A percentile compares a stretch with the other conserved stretches of the same genome.
phyloP scores from a whole-genome alignment of 1,140 invertebrate genomes.

The Pogonognathellus flavescens region DNA sequence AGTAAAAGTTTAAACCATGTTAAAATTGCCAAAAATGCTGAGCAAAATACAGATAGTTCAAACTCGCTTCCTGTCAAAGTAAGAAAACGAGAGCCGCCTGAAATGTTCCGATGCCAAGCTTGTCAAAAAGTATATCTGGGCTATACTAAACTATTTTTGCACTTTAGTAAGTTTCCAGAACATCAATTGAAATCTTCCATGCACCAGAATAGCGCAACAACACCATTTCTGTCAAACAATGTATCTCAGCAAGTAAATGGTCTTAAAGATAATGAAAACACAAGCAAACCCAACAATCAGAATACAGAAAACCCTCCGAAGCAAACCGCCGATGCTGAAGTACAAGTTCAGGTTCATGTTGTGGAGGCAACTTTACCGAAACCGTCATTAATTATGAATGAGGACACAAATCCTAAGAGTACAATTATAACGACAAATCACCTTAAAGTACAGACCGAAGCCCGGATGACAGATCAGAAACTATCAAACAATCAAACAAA shows the following conservation, averaged over 20 bases:
- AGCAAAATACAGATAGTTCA: slow-evolving; percentile 8
- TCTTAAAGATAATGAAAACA: background rate
- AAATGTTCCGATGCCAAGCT: slow-evolving; percentile 61
- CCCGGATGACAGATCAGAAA: background rate
- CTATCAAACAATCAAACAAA: no score
- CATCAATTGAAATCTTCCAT: slow-evolving; percentile 50
- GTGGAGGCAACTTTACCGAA: slow-evolving; percentile 2
- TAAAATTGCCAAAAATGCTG: slow-evolving; percentile 8
- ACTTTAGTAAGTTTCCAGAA: slow-evolving; percentile 63
- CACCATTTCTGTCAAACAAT: background rate
- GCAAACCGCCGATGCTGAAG: slow-evolving; percentile 35
- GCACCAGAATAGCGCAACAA: slow-evolving; percentile 4
- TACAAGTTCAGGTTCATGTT: slow-evolving; percentile 15
- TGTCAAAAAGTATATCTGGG: slow-evolving; percentile 64
- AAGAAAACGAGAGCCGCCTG: slow-evolving; percentile 60
- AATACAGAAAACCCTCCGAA: slow-evolving; percentile 2
- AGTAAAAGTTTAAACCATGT: slow-evolving; percentile 37
- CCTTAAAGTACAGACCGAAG: background rate
- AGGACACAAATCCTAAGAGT: background rate
- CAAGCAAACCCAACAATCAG: background rate
- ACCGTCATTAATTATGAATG: background rate
- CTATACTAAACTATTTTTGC: slow-evolving; percentile 59
- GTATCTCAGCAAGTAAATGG: slow-evolving; percentile 12
- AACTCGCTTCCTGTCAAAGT: background rate
- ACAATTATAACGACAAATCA: background rate